phyloP scores from a whole-genome alignment of 2,113 vertebrate species.

The Cathartes aura region DNA sequence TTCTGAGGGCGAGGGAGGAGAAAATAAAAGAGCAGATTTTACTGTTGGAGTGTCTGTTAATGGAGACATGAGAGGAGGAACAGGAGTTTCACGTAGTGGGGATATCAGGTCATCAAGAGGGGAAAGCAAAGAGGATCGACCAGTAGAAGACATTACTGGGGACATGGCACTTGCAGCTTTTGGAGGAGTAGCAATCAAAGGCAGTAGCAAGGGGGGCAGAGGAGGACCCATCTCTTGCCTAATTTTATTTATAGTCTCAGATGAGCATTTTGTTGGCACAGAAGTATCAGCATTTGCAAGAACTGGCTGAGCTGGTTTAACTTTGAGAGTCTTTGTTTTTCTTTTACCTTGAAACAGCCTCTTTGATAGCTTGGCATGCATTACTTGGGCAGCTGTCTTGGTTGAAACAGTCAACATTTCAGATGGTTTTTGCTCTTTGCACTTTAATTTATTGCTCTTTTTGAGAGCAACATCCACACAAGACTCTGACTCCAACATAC shows the following conservation, averaged over 20 bases:
- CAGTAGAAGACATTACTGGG: slow-evolving; percentile 70
- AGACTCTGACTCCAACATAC: slow-evolving; percentile 18
- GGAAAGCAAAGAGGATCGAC: slow-evolving; percentile 77
- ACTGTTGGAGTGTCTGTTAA: slow-evolving; percentile 23
- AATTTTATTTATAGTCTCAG: slow-evolving; percentile 79
- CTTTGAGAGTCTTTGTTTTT: background rate
- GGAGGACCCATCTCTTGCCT: slow-evolving; percentile 89
- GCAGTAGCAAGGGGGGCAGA: slow-evolving; percentile 85
- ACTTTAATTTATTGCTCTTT: background rate
- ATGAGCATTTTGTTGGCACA: slow-evolving; percentile 32
- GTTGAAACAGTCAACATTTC: background rate
- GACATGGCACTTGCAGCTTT: slow-evolving; percentile 66
- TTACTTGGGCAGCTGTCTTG: background rate
- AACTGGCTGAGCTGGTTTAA: background rate
- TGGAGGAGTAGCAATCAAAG: slow-evolving; percentile 86
- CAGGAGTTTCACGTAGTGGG: slow-evolving; percentile 56
- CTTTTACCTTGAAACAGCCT: background rate
- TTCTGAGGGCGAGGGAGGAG: slow-evolving; percentile 77
- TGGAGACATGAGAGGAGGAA: slow-evolving; percentile 63
- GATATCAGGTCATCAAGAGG: slow-evolving; percentile 73
- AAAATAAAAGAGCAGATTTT: slow-evolving; percentile 65
- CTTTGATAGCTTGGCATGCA: background rate
- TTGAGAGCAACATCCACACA: background rate
- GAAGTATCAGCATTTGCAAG: slow-evolving; percentile 58
- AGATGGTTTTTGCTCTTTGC: slow-evolving; percentile 4